Conservation (phyloP, 2,888 invertebrate genomes). For the Acanthacorydalis orientalis region DNA sequence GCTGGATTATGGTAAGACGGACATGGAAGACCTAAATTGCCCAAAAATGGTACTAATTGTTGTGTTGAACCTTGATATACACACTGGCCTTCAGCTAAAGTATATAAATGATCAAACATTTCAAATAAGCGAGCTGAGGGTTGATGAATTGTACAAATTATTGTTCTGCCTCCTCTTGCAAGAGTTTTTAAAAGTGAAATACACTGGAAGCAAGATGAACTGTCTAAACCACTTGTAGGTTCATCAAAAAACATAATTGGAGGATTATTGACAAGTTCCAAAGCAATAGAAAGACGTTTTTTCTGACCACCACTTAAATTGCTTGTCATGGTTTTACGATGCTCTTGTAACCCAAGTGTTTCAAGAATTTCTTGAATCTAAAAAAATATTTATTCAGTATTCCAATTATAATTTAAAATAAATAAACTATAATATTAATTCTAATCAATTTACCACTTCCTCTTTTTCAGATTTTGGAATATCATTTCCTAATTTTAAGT, state of each 20-base stretch:
- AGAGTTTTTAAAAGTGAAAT: slow-evolving; percentile 76
- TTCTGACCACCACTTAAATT: slow-evolving; percentile 91
- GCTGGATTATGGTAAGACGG: slow-evolving; percentile 96
- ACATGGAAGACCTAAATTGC: slow-evolving; percentile 68
- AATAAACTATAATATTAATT: slow-evolving; percentile 43
- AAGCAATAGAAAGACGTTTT: slow-evolving; percentile 84
- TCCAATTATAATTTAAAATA: slow-evolving; percentile 13
- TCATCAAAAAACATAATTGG: slow-evolving; percentile 98
- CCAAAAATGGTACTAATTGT: slow-evolving; percentile 66
- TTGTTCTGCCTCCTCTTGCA: slow-evolving; percentile 80
- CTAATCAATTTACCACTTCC: slow-evolving; percentile 49
- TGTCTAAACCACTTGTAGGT: slow-evolving; percentile 90
- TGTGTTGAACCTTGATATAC: slow-evolving; percentile 84
- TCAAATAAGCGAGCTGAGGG: slow-evolving; percentile 92
- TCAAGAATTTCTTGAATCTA: slow-evolving; percentile 87
- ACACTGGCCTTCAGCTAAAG: slow-evolving; percentile 85
- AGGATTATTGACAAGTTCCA: slow-evolving; percentile 90
- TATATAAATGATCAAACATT: slow-evolving; percentile 92
- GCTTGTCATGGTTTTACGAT: slow-evolving; percentile 76
- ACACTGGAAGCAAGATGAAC: slow-evolving; percentile 89
- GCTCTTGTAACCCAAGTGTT: slow-evolving; percentile 72
- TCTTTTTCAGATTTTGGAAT: slow-evolving; percentile 54
- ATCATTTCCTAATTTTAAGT: slow-evolving; percentile 66
- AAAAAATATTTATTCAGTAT: no score
- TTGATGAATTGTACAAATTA: slow-evolving; percentile 92